Evolutionary conservation across 2,797 vertebrate genomes (phyloP).

Genomic region (Podarcis siculus): DNA sequence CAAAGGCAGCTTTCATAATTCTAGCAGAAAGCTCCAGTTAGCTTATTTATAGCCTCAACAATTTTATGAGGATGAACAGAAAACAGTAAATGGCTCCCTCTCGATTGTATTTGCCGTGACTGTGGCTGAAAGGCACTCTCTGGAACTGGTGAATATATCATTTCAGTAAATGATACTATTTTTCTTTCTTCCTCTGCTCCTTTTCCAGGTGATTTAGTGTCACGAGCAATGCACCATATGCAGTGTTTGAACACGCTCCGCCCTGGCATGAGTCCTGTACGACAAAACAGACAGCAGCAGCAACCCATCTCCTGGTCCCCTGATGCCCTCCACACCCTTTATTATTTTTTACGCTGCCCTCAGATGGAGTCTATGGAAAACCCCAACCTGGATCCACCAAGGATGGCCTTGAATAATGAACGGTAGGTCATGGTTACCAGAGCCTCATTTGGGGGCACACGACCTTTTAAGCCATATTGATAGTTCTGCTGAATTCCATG

Average conservation of each 20-base stretch:
- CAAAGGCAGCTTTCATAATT: background rate
- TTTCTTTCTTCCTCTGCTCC: background rate
- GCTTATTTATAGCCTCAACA: background rate
- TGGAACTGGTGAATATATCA: background rate
- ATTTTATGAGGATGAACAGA: background rate
- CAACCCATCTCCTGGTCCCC: constrained; percentile 88
- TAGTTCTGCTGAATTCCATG: constrained; percentile 33
- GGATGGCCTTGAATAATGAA: constrained; percentile 87
- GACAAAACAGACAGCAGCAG: constrained; percentile 81
- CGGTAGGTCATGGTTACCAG: constrained; percentile 66
- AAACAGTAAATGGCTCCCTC: background rate
- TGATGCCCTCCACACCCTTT: constrained; percentile 90
- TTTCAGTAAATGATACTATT: background rate
- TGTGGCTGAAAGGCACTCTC: background rate
- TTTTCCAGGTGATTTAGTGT: constrained; percentile 90
- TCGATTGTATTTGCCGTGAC: background rate
- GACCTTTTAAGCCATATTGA: background rate
- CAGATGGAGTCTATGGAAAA: constrained; percentile 95
- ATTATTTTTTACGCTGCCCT: constrained; percentile 94
- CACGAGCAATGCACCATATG: constrained; percentile 93
- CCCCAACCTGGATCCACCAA: constrained; percentile 89
- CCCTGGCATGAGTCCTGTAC: constrained; percentile 76
- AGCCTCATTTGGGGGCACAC: background rate
- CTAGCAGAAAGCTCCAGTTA: background rate
- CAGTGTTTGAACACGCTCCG: constrained; percentile 83